These are phyloP conservation scores for Anastrepha obliqua DNA, from an alignment of 1,140 invertebrate species.

Conservation along the genomic window DNA sequence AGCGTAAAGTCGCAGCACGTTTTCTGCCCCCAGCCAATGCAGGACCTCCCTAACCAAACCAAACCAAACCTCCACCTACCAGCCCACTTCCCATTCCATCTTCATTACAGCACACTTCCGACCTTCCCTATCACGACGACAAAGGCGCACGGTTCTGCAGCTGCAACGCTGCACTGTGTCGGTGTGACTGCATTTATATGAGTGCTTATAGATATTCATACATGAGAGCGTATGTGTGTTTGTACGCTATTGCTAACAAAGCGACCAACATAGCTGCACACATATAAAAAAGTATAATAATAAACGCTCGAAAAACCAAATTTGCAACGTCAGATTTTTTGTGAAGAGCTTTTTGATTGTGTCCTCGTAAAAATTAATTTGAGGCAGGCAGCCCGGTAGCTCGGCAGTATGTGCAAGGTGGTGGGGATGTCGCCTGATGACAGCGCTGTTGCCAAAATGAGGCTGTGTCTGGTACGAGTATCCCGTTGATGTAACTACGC, in stretches of 20 bases:
- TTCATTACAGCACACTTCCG: conserved; percentile 17
- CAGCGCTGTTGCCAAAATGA: neutral
- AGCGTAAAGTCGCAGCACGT: conserved; percentile 51
- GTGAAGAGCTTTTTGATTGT: conserved; percentile 55
- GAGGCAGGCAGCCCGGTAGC: conserved; percentile 54
- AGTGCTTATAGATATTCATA: neutral
- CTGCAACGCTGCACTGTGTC: neutral
- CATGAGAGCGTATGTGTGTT: neutral
- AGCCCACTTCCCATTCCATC: neutral
- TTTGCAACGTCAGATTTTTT: conserved; percentile 55
- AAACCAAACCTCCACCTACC: neutral
- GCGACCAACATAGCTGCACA: neutral
- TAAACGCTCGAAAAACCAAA: conserved; percentile 53
- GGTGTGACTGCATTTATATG: neutral
- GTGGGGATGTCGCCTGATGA: conserved; percentile 49
- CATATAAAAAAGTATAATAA: conserved; percentile 37
- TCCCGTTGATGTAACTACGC: neutral
- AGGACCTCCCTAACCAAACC: neutral
- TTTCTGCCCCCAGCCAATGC: neutral
- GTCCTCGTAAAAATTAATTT: conserved; percentile 55
- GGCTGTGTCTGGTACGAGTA: neutral
- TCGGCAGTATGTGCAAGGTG: conserved; percentile 62
- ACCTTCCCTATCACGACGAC: neutral
- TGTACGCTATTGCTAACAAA: neutral
- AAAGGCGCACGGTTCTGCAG: neutral